Conservation (phyloP, 2,888 invertebrate species). For the Micropterix aruncella region DNA sequence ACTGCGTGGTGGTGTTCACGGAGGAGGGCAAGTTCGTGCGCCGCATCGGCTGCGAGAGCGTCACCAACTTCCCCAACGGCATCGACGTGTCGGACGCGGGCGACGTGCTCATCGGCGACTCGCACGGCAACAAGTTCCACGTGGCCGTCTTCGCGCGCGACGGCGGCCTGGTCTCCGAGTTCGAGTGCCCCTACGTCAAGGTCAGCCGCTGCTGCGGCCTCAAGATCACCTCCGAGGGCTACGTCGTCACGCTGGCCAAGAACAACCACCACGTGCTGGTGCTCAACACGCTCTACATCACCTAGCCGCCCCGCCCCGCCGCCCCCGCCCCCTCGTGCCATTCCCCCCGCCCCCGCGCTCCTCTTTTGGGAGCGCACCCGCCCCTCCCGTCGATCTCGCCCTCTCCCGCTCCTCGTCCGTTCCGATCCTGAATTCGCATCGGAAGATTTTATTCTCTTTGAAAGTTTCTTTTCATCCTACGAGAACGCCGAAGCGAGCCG, state of each 20-base stretch:
- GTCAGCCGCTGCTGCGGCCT: constrained; percentile 96
- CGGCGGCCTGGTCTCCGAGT: constrained; percentile 77
- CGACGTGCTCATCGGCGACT: constrained; percentile 92
- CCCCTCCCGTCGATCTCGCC: too few relatives aligned
- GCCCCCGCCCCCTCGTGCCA: too few relatives aligned
- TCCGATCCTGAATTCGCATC: too few relatives aligned
- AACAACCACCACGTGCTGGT: constrained; percentile 98
- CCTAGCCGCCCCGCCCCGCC: too few relatives aligned
- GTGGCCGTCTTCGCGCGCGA: constrained; percentile 90
- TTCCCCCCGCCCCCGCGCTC: too few relatives aligned
- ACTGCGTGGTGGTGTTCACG: constrained; percentile 92
- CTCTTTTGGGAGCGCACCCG: too few relatives aligned
- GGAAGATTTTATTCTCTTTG: too few relatives aligned
- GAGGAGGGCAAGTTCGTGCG: constrained; percentile 85
- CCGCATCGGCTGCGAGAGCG: constrained; percentile 88
- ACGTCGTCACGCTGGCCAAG: constrained; percentile 92
- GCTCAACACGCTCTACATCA: constrained; percentile 85
- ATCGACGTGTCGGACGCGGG: constrained; percentile 96
- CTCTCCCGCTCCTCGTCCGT: too few relatives aligned
- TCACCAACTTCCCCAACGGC: constrained; percentile 95
- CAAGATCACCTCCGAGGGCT: constrained; percentile 94
- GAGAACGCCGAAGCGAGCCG: too few relatives aligned
- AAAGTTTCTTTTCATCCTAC: too few relatives aligned
- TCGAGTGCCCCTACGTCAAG: constrained; percentile 96
- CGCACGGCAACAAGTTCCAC: constrained; percentile 95